phyloP scores from a whole-genome alignment of 1,140 invertebrate species.

The Zaprionus lachaisei region DNA sequence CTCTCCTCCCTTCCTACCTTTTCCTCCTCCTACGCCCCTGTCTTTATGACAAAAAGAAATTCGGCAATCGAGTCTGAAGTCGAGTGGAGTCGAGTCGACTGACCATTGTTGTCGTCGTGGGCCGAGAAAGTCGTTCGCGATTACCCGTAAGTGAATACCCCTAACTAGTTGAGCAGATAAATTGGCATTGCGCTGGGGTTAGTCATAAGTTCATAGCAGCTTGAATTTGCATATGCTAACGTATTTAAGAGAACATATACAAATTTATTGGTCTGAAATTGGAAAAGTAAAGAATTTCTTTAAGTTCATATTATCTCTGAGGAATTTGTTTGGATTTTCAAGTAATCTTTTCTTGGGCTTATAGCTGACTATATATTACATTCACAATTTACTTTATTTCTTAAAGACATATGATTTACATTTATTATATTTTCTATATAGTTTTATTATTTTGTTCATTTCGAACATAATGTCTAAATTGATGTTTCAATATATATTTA shows the following conservation, averaged over 20 bases:
- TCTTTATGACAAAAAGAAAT: slow-evolving; percentile 50
- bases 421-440: not conserved
- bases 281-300: no score
- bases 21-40: not conserved
- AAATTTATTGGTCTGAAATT: not conserved
- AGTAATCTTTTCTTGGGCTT: not conserved
- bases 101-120: slow-evolving; percentile 40
- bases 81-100: not conserved
- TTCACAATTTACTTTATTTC: not conserved
- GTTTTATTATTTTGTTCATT: no score
- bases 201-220: not conserved
- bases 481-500: no score
- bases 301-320: no score
- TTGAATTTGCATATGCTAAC: not conserved
- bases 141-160: slow-evolving; percentile 14
- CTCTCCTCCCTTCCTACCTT: no score
- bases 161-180: slow-evolving; percentile 37
- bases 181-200: slow-evolving; percentile 25
- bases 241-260: not conserved
- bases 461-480: no score
- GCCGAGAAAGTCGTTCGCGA: slow-evolving; percentile 6
- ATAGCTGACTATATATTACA: not conserved
- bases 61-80: slow-evolving; percentile 30
- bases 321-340: fast-evolving
- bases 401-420: not conserved